phyloP scores from a whole-genome alignment of 64 coral and sea anemone genomes.

The Actinia tenebrosa region DNA sequence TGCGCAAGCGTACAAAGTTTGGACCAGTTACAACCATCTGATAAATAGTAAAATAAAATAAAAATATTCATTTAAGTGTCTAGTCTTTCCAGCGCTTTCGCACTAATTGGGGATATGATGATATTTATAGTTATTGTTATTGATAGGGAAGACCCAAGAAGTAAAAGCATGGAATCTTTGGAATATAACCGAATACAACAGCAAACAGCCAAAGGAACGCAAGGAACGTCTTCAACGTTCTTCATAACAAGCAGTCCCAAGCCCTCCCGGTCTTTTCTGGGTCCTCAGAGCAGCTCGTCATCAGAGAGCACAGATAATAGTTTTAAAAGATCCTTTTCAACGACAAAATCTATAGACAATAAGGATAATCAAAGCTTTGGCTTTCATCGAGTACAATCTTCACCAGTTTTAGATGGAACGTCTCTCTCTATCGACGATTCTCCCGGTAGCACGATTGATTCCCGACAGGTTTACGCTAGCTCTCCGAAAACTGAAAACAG shows the following conservation, averaged over 20 bases:
- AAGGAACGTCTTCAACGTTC: slow-evolving; percentile 1
- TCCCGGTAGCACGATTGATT: neutral
- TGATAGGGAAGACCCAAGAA: neutral
- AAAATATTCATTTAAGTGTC: no score
- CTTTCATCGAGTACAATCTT: neutral
- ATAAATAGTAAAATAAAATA: no score
- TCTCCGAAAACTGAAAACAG: neutral
- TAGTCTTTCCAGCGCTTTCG: no score
- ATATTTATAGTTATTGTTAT: neutral
- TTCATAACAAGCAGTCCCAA: neutral
- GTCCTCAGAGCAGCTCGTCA: neutral
- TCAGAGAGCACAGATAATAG: neutral
- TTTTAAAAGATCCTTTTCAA: neutral
- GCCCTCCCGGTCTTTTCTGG: neutral
- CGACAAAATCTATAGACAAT: neutral
- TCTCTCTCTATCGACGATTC: neutral
- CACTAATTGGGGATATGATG: no score
- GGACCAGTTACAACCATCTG: no score
- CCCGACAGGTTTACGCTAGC: neutral
- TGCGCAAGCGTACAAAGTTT: no score
- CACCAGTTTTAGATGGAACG: neutral
- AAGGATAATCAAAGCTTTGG: neutral
- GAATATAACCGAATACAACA: neutral
- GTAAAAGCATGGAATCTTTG: neutral
- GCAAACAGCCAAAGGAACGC: neutral